phyloP scores from a whole-genome alignment of 2,888 invertebrate genomes.

The Spicauda simplicius region DNA sequence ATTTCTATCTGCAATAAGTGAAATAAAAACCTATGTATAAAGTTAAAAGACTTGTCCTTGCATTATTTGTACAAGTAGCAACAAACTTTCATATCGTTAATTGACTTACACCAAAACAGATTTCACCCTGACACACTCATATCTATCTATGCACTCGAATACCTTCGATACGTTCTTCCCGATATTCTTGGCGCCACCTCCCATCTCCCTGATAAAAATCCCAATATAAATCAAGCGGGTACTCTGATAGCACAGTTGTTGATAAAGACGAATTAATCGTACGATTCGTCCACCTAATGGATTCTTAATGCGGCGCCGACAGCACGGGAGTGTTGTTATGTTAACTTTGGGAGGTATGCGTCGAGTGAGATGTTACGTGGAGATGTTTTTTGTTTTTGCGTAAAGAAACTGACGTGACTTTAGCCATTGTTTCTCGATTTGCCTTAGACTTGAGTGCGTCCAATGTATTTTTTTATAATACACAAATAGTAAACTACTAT shows the following conservation, averaged over 20 bases:
- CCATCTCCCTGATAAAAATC: slow-evolving; percentile 53
- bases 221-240: slow-evolving; percentile 56
- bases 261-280: slow-evolving; percentile 52
- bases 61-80: too few relatives aligned
- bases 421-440: too few relatives aligned
- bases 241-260: slow-evolving; percentile 43
- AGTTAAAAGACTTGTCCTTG: too few relatives aligned
- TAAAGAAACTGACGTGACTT: too few relatives aligned
- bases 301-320: slow-evolving; percentile 49
- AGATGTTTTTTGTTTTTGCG: too few relatives aligned
- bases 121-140: not conserved
- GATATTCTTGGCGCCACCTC: slow-evolving; percentile 53
- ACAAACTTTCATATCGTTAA: too few relatives aligned
- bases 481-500: too few relatives aligned
- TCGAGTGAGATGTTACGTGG: not conserved
- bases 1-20: too few relatives aligned
- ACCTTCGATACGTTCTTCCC: slow-evolving; percentile 27
- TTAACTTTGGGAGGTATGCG: not conserved
- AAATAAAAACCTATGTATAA: too few relatives aligned
- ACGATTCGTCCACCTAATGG: slow-evolving; percentile 51
- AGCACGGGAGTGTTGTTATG: slow-evolving; percentile 9
- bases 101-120: too few relatives aligned
- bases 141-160: slow-evolving; percentile 37
- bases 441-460: too few relatives aligned
- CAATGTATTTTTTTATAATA: too few relatives aligned